A percentile compares a stretch with the other conserved stretches of the same genome.
Conservation (phyloP, 1,140 invertebrate species). For the Eueides isabella region DNA sequence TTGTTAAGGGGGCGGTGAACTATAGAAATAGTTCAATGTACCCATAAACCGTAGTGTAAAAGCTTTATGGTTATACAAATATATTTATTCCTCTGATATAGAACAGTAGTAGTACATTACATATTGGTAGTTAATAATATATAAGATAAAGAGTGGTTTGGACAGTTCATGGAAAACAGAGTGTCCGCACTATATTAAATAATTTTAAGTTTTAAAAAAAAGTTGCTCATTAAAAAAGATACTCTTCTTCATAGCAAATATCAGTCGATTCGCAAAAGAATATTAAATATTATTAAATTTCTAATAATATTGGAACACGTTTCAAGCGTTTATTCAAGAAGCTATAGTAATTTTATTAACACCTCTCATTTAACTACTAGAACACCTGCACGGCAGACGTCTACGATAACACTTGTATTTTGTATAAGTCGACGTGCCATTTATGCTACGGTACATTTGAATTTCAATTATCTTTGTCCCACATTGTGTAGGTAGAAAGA, state of each 20-base stretch:
- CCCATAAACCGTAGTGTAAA: background rate
- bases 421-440: background rate
- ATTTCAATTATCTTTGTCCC: background rate
- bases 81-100: background rate
- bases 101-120: background rate
- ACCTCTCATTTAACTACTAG: constrained; percentile 6
- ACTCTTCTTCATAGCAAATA: no score
- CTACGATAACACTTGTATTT: constrained; percentile 1
- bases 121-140: no score
- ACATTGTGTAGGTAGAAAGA: background rate
- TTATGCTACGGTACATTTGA: background rate
- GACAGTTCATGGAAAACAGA: no score
- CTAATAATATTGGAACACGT: background rate
- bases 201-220: no score
- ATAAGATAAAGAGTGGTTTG: no score
- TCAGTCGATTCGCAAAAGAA: background rate
- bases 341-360: background rate
- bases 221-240: no score
- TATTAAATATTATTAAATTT: background rate
- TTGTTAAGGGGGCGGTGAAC: background rate
- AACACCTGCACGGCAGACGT: background rate
- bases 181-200: no score
- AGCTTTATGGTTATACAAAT: background rate
- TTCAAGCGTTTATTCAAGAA: background rate
- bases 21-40: background rate